Base-by-base conservation (phyloP, 2,113 vertebrate species). In the Emydocephalus ijimae region DNA sequence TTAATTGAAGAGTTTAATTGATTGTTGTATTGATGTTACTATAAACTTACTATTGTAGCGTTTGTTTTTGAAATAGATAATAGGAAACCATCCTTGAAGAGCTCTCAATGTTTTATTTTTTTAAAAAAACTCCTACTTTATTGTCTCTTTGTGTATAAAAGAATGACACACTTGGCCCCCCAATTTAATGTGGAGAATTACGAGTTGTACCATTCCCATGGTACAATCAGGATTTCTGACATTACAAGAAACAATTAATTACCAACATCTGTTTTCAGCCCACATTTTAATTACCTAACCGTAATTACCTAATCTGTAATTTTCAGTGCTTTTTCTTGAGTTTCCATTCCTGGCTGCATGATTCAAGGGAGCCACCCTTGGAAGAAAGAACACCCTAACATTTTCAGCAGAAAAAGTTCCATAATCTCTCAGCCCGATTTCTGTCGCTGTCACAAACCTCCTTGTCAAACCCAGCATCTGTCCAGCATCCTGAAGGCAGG, bases 211-310 rank as follows among this genome's bases (percentile, higher is more conserved):
- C 96, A 96, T 94, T 94, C 96, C 94, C 89, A 89, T 90, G 95
- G 88, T 95, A 95, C 96, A 97, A 97, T 97, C 96, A 97, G 97
- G 96, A 96, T 97, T 98, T 97, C 95, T 97, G 94, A 98, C 97
- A 97, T 93, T 97, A 96, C 95, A 96, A 97, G 97, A 98, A 98
- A 98, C 96, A 97, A 97, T 97, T 97, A 98, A 98, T 98, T 97
- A 97, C 97, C 96, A 97, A 98, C 97, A 98, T 98, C 98, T 98
- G 97, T 93, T 98, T 98, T 98, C 96, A 96, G 96, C 93, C 97
- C 96, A 96, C 97, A 97, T 97, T 97, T 97, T 97, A 98, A 98
- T 98, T 97, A 98, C 98, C 97, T 97, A 97, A 97, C 97, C n/a
- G n/a, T n/a, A n/a, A n/a, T n/a, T n/a, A n/a, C n/a, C n/a, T n/a